Evolutionary conservation across 37 sponge, comb jelly and placozoan species (phyloP), one percentile per base, ranked within the genome.

Genomic region (Haliclona indistincta): DNA sequence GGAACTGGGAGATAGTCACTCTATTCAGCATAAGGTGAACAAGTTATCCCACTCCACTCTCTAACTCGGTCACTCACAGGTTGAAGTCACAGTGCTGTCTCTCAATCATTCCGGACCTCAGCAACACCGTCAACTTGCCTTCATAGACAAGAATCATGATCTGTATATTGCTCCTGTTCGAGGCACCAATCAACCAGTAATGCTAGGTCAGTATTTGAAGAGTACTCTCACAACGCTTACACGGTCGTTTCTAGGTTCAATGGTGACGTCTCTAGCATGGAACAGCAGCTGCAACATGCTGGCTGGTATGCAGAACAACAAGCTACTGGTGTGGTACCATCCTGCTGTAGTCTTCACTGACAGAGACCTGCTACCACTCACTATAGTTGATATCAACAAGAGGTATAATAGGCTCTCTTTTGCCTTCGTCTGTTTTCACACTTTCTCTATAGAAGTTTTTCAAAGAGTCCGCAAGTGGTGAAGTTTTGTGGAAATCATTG

Each of bases 61-160:
- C 68, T 37, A 38, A 61, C 63, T 25, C 63, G 23, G 28, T 25
- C 63, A 39, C 43, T 25, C 68, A 67, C 68, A 78, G 43, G 26
- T 13, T 2, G 94, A 97, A 54, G 62, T 97, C 3, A 22, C 74
- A n/a, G 36, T 73, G 22, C 19, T 94, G 29, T 68, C 87, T 38
- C 77, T 97, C 25, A 91, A 82, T 45, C 84, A 88, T 34, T 54
- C 30, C 70, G 97, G 97, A 0, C 44, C 76, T 20, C 20, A 77
- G 32, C 19, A 65, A 15, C 63, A 90, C 25, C 64, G 97, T 15
- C 73, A 81, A 23, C 68, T 97, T 68, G 89, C 92, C 2, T 77
- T 91, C 63, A 41, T 84, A 23, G 97, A 97, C 63, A 93, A 91
- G 87, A 97, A 93, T 78, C 68, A 82, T 38, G 97, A 97, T 63